Evolutionary conservation across 2,113 vertebrate species (phyloP).

Genomic region (Eupsittula cactorum): DNA sequence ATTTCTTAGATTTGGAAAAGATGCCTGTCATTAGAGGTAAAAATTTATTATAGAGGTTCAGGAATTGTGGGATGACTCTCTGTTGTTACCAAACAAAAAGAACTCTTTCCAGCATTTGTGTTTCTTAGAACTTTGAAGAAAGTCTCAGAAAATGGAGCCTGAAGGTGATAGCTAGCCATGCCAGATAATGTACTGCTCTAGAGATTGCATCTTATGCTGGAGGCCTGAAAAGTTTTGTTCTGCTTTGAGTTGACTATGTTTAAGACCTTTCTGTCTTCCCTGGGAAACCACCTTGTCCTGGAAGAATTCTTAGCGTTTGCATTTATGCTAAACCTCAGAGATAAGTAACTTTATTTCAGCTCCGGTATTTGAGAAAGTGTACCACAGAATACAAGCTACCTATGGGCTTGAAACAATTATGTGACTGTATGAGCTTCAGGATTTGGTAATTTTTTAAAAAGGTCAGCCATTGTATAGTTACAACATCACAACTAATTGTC

Average conservation of each 20-base stretch:
- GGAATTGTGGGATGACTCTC: background rate
- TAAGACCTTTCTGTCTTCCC: background rate
- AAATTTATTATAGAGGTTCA: background rate
- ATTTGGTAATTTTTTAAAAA: background rate
- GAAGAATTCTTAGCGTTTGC: background rate
- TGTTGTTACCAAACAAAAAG: background rate
- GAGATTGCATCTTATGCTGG: background rate
- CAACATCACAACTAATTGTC: fast-evolving
- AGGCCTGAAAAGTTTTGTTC: background rate
- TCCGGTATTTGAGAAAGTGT: background rate
- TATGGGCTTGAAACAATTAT: background rate
- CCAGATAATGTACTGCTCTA: background rate
- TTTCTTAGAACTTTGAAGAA: background rate
- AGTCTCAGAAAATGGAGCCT: background rate
- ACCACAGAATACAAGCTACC: background rate
- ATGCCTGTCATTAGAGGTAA: background rate
- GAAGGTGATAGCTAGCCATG: background rate
- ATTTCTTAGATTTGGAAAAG: background rate
- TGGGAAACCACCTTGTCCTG: background rate
- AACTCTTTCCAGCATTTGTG: background rate
- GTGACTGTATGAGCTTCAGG: background rate
- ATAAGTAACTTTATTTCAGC: background rate
- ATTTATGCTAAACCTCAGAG: background rate
- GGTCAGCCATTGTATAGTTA: background rate
- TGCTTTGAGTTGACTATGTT: background rate